Evolutionary conservation across 2,888 invertebrate species (phyloP), one percentile per base, ranked within the genome.

Genomic region (Allacma fusca): DNA sequence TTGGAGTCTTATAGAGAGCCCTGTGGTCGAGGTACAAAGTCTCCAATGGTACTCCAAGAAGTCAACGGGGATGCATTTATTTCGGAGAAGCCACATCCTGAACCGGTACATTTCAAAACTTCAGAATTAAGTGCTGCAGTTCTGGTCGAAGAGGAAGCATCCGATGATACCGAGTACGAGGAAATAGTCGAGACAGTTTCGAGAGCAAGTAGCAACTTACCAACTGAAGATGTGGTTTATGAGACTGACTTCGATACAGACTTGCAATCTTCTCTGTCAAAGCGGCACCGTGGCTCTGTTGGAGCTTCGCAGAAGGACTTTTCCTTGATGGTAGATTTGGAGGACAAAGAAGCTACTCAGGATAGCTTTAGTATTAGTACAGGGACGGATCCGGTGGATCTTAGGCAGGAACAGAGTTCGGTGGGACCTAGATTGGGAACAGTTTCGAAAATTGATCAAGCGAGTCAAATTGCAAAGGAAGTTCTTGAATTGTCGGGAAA

Each of bases 181-280:
- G 74, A 74, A 13, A 59, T 72, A 2, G 28, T 28, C 1, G 21
- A 29, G 23, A 21, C 67, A 2, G 68, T 57, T 34, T 69, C 65
- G 13, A 34, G 50, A 13, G 71, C 71, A 26, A 57, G 59, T 26
- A 24, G 40, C 1, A 71, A 67, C 40, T 12, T 44, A 40, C 44
- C 71, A 43, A 72, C 72, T 4, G 77, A 65, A 71, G 72, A 77
- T 23, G 21, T 44, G 0, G 70, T 69, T 0, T 65, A 72, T 72
- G 77, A 72, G 5, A 71, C 65, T 7, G 77, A 77, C 19, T 72
- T 77, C 62, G 77, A 64, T 44, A 70, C 72, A 9, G 71, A 76
- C 16, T 21, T 76, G 16, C 44, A 64, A n/a, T 62, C 71, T 29
- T 9, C 34, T 21, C 2, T 28, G 7, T 29, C 65, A 5, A 29